Conservation (phyloP, 2,888 invertebrate genomes). For the Amphipyra tragopoginis region DNA sequence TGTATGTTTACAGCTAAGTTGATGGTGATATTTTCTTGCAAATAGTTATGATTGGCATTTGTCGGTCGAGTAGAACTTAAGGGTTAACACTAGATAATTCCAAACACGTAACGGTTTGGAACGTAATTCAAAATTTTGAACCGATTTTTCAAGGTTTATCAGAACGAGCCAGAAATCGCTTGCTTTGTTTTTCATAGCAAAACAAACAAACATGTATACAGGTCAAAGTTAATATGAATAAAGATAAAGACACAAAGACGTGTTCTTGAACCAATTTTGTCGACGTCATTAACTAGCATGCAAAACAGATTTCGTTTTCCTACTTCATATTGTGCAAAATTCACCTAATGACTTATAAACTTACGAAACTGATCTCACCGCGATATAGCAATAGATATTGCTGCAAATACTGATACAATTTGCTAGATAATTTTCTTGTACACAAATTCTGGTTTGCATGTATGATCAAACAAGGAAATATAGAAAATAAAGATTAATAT, state of each 20-base stretch:
- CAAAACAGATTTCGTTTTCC: constrained; percentile 49
- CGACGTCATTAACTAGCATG: constrained; percentile 31
- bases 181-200: background rate
- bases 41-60: constrained; percentile 30
- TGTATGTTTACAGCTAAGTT: constrained; percentile 44
- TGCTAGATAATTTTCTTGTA: constrained; percentile 30
- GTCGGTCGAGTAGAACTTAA: constrained; percentile 8
- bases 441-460: constrained; percentile 34
- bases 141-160: too few species aligned
- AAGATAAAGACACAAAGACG: constrained; percentile 10
- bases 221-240: constrained; percentile 35
- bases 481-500: constrained; percentile 49
- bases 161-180: background rate
- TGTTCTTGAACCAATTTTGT: constrained; percentile 47
- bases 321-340: constrained; percentile 49
- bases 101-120: background rate
- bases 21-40: constrained; percentile 40
- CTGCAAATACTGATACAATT: constrained; percentile 32
- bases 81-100: constrained; percentile 11
- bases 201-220: constrained; percentile 21
- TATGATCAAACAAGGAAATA: constrained; percentile 53
- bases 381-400: constrained; percentile 33
- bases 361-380: constrained; percentile 50
- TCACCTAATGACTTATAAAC: constrained; percentile 45
- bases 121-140: background rate